A percentile compares a stretch with the other conserved stretches of the same genome.
Conservation (phyloP, 2,888 invertebrate species). For the Marronus borbonicus region DNA sequence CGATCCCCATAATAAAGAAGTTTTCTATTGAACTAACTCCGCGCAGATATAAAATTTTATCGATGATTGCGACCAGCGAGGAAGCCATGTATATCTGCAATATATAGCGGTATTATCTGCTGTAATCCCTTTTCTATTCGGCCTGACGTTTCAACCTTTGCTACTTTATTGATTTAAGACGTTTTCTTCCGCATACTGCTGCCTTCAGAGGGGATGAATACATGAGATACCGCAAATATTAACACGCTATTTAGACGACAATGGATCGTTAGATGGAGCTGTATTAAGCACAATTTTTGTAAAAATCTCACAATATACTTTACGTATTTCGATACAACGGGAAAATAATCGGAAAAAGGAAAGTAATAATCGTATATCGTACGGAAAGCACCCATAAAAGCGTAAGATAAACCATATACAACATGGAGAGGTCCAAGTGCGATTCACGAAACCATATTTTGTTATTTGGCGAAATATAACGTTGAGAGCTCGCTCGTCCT, state of each 20-base stretch:
- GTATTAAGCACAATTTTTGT: too few relatives aligned
- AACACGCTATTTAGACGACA: too few relatives aligned
- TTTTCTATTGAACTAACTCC: conserved; percentile 30
- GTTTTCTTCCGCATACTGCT: not conserved
- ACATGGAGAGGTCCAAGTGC: conserved; percentile 9
- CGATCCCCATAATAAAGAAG: conserved; percentile 35
- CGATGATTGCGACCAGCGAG: conserved; percentile 25
- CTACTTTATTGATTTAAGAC: conserved; percentile 32
- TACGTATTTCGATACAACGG: conserved; percentile 11
- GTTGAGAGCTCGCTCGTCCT: not conserved
- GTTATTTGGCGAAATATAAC: conserved; percentile 12
- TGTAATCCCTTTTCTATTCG: conserved; percentile 39
- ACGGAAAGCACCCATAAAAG: conserved; percentile 4
- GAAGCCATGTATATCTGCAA: conserved; percentile 29
- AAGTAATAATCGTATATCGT: conserved; percentile 28
- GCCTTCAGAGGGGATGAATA: not conserved
- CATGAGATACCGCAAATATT: not conserved
- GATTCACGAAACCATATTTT: not conserved
- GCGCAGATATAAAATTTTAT: conserved; percentile 38
- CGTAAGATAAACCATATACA: not conserved
- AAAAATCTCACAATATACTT: too few relatives aligned
- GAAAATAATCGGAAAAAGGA: conserved; percentile 20
- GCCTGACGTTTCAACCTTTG: conserved; percentile 31
- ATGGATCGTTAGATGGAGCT: too few relatives aligned
- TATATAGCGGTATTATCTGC: conserved; percentile 40